These are phyloP conservation scores for Pogonomyrmex californicus DNA, from an alignment of 1,140 invertebrate genomes.

Conservation along the genomic window DNA sequence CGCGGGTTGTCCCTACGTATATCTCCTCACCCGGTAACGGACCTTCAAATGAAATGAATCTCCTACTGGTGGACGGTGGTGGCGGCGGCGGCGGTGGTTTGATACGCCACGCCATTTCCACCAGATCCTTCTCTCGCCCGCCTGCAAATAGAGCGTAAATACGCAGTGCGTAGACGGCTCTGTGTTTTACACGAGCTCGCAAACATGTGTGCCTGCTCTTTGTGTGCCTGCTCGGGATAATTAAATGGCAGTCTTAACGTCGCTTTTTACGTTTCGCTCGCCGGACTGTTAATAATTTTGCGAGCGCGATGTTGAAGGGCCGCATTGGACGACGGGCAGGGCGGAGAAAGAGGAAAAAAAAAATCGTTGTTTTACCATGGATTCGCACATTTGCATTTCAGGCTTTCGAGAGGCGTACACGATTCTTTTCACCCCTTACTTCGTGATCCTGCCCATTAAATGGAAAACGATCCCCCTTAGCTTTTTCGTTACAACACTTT, in stretches of 20 bases:
- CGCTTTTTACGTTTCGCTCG: conserved; percentile 40
- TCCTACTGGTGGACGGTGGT: conserved; percentile 26
- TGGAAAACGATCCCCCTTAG: conserved; percentile 20
- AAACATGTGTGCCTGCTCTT: neutral
- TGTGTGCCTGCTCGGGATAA: conserved; percentile 7
- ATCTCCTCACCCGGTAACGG: conserved; percentile 51
- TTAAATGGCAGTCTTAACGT: conserved; percentile 60
- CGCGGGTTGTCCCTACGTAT: conserved; percentile 54
- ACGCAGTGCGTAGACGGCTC: conserved; percentile 27
- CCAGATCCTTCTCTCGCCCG: neutral
- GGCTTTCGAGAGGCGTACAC: neutral
- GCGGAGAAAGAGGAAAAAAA: neutral
- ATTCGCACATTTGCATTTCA: conserved; percentile 26
- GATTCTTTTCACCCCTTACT: conserved; percentile 8
- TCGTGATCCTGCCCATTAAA: conserved; percentile 9
- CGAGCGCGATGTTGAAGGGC: conserved; percentile 27
- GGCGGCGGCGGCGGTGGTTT: neutral
- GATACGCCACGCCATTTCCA: neutral
- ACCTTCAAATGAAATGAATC: conserved; percentile 55
- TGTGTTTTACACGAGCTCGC: conserved; percentile 1
- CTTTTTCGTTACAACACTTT: conserved; percentile 9
- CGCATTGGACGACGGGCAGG: neutral
- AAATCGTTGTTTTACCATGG: conserved; percentile 17
- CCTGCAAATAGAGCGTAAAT: conserved; percentile 53
- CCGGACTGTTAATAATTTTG: conserved; percentile 51